These are phyloP conservation scores for Apeltes quadracus DNA, from an alignment of 2,113 vertebrate species.

Conservation along the genomic window DNA sequence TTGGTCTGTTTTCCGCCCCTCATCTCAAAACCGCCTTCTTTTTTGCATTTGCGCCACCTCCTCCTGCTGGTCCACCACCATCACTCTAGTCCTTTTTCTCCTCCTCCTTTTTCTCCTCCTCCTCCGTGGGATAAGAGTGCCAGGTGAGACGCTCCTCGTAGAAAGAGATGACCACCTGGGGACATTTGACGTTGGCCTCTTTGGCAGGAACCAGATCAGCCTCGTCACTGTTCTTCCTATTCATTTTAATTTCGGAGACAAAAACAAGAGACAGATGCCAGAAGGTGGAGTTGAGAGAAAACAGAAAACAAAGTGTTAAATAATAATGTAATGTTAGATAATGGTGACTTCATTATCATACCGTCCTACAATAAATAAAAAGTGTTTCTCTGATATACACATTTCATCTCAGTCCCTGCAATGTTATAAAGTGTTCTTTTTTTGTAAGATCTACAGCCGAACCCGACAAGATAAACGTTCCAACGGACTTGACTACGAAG, in stretches of 20 bases:
- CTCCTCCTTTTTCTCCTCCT: slow-evolving; percentile 95
- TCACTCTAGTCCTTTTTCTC: slow-evolving; percentile 84
- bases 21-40: slow-evolving; percentile 9
- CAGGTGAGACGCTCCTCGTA: slow-evolving; percentile 97
- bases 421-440: too few species aligned
- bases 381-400: background rate
- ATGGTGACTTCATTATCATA: background rate
- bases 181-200: slow-evolving; percentile 97
- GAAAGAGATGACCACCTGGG: slow-evolving; percentile 98
- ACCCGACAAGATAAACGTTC: too few species aligned
- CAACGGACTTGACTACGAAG: too few species aligned
- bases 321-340: background rate
- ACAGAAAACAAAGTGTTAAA: background rate
- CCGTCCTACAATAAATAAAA: background rate
- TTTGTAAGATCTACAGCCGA: too few species aligned
- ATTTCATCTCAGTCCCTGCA: too few species aligned
- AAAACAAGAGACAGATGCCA: too few species aligned
- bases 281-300: background rate
- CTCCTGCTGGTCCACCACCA: slow-evolving; percentile 56
- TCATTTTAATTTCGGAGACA: background rate
- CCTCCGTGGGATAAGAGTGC: slow-evolving; percentile 97
- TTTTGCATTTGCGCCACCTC: background rate
- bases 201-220: slow-evolving; percentile 96
- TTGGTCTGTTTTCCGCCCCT: slow-evolving; percentile 46
- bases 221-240: slow-evolving; percentile 96